Base-by-base conservation (phyloP, 2,113 vertebrate species). In the Amazona guildingii region DNA sequence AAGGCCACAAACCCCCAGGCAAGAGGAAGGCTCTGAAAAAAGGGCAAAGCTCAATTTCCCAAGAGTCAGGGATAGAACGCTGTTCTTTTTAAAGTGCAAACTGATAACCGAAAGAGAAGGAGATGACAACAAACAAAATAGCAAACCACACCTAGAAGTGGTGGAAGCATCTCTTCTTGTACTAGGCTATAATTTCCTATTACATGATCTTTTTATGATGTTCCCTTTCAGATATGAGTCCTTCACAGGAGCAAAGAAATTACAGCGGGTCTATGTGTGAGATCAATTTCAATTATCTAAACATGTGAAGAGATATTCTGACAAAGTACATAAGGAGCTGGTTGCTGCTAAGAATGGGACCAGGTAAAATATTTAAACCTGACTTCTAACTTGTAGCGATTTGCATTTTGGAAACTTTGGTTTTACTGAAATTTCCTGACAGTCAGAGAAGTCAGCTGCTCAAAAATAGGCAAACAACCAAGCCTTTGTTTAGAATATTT, bases 321-420 rank as follows among this genome's bases (percentile, higher is more conserved):
- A 73, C 4, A 74, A 85, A 85, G 67, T 93, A 68, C 4, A 2
- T 55, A 69, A 83, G 28, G 6, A 43, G 10, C 33, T 92, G 86
- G 28, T 63, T 91, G 89, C 80, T 95, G 51, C 80, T 92, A 83
- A 87, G 73, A 91, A 85, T 51, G 73, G 82, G 66, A 63, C 29
- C 80, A 69, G 62, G 46, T 55, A 61, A 83, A 90, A 64, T 51
- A 80, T 85, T 66, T 96, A 88, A 96, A 93, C 94, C 44, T 24
- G 25, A 17, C 51, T 68, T 92, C 59, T 59, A 59, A 61, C 17
- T 72, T 75, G 12, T 8, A 44, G n/a, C 54, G 33, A 67, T 46
- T 54, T 86, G 7, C 18, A 81, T 93, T 94, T 57, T 52, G 27
- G 44, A 78, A 91, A 44, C 29, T 85, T 86, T 64, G 18, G 9